These are phyloP conservation scores for Euproctis similis DNA, from an alignment of 2,888 invertebrate species.

Conservation along the genomic window DNA sequence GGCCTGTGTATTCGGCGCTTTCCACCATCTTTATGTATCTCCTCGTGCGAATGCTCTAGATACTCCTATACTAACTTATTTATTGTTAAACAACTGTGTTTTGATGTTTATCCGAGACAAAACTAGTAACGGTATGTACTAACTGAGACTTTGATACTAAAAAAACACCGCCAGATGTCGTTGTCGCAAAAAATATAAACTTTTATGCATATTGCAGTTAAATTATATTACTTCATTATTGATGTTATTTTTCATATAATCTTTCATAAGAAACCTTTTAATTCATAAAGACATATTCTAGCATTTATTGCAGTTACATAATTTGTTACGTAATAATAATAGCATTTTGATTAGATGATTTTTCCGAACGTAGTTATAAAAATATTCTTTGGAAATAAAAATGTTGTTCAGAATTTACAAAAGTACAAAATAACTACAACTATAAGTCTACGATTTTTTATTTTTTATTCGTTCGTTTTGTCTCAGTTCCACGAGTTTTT, in stretches of 20 bases:
- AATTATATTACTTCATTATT: too few relatives aligned
- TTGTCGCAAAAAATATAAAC: too few relatives aligned
- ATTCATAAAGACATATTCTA: too few relatives aligned
- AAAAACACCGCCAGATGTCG: too few relatives aligned
- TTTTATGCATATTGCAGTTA: too few relatives aligned
- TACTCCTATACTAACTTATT: conserved; percentile 45
- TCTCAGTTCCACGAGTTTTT: conserved; percentile 30
- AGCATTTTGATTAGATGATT: too few relatives aligned
- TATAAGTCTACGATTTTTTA: neutral
- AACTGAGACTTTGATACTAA: too few relatives aligned
- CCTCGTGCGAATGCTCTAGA: conserved; percentile 60
- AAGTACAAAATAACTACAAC: neutral
- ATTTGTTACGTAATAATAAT: too few relatives aligned
- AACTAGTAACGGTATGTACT: conserved; percentile 13
- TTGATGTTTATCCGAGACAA: conserved; percentile 29
- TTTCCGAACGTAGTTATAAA: too few relatives aligned
- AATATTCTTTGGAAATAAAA: conserved; percentile 11
- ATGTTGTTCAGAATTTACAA: conserved; percentile 1
- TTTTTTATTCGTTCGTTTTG: conserved; percentile 17
- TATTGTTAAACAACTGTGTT: conserved; percentile 52
- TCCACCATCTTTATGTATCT: conserved; percentile 53
- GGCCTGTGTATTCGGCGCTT: conserved; percentile 32
- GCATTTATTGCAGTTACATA: too few relatives aligned
- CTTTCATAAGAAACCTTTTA: too few relatives aligned
- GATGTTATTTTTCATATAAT: too few relatives aligned